phyloP scores from a whole-genome alignment of 2,888 invertebrate genomes.

The Zootermopsis nevadensis region DNA sequence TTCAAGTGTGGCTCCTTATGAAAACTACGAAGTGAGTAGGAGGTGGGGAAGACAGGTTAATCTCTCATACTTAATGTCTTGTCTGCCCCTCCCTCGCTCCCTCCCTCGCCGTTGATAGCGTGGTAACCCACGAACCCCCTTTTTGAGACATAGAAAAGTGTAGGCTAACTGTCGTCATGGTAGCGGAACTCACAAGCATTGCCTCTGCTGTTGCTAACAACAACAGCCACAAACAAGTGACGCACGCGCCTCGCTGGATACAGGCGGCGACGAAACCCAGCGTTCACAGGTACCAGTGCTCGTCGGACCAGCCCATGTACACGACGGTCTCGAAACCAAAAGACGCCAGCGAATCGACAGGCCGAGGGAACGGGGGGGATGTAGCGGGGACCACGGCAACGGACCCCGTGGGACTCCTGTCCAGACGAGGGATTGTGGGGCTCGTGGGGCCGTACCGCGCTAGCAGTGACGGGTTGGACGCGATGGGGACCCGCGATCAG shows the following conservation, averaged over 20 bases:
- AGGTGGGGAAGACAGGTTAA: not conserved
- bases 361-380: not conserved
- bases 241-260: constrained; percentile 9
- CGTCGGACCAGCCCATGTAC: constrained; percentile 9
- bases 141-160: constrained; percentile 14
- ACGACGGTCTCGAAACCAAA: not conserved
- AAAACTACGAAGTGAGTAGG: not conserved
- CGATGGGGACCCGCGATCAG: constrained; percentile 49
- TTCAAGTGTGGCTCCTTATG: not conserved
- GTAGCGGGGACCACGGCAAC: not conserved
- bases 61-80: not conserved
- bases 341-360: not conserved
- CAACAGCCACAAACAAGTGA: constrained; percentile 24
- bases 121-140: constrained; percentile 2
- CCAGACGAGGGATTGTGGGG: constrained; percentile 56
- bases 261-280: constrained; percentile 18
- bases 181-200: constrained; percentile 35
- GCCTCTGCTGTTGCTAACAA: constrained; percentile 20
- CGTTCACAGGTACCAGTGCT: not conserved
- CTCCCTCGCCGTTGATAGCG: not conserved
- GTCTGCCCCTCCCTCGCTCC: not conserved
- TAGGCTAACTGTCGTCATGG: constrained; percentile 32
- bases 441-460: constrained; percentile 59
- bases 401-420: constrained; percentile 41
- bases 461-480: constrained; percentile 57